Base-by-base conservation (phyloP, 1,140 invertebrate genomes). In the Xylocopa sonorina region DNA sequence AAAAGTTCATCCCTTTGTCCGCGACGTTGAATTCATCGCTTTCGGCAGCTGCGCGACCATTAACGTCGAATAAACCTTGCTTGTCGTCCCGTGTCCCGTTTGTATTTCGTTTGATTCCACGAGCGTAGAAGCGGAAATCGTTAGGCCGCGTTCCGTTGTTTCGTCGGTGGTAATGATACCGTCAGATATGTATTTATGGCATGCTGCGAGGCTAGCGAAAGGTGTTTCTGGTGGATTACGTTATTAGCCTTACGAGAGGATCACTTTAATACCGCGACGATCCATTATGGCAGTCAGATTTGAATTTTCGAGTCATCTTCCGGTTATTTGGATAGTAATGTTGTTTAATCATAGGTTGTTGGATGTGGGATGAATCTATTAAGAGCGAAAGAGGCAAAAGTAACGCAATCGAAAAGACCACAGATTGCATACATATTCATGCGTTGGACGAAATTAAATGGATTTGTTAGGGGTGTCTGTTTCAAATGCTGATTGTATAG, bases 401-500 rank as follows among this genome's bases (percentile, higher is more conserved):
- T 27, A 32, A 18, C 16, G 16, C 2, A 3, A 2, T 0, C 18
- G 27, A 48, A 32, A 12, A n/a, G 48, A 64, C 48, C 43, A 43
- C 24, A 41, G 7, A 29, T 27, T 18, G 9, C 16, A 48, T 64
- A 7, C 43, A 64, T 64, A 64, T 64, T 64, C 62, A 64, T 64
- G 16, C 27, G 24, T 4, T 29, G 18, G 1, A 43, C 62, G 27
- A 48, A 48, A 48, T 64, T 64, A 48, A 64, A 32, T 48, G 18
- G 7, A 46, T 43, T 48, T 48, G 7, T 24, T 5, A 27, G 7
- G 2, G 24, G 4, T 2, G 24, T 24, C 14, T 46, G 43, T 64
- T 64, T 66, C 29, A 66, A 66, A 32, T 48, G 63, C 27, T 48
- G 43, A 66, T 66, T 66, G 32, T 43, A 46, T 63, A 46, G 32